These are phyloP conservation scores for Lissocephala sabroskyi DNA, from an alignment of 2,888 invertebrate genomes.

Conservation along the genomic window DNA sequence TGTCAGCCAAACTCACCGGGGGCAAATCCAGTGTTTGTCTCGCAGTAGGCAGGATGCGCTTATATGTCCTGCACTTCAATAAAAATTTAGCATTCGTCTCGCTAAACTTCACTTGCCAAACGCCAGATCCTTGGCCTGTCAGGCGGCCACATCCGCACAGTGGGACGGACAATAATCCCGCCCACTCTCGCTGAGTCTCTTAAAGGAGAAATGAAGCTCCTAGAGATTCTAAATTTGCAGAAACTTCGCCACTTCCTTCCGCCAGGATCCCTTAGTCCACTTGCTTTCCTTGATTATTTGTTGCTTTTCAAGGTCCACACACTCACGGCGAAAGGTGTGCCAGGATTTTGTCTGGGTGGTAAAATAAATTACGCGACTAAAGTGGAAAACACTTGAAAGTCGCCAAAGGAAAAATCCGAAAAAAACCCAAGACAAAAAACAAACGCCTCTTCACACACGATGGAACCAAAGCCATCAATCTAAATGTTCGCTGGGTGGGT, in stretches of 20 bases:
- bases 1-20: constrained; percentile 16
- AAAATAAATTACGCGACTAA: constrained; percentile 50
- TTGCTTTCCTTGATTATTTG: neutral
- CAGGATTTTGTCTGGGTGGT: constrained; percentile 31
- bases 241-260: constrained; percentile 46
- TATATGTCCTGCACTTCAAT: constrained; percentile 59
- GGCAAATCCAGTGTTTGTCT: constrained; percentile 3
- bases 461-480: constrained; percentile 8
- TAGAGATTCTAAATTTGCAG: no score
- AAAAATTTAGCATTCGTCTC: constrained; percentile 59
- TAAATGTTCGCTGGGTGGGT: neutral
- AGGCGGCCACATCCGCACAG: neutral
- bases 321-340: constrained; percentile 35
- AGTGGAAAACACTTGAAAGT: constrained; percentile 52
- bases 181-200: no score
- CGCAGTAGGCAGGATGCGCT: constrained; percentile 12
- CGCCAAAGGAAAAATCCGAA: no score
- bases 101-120: constrained; percentile 49
- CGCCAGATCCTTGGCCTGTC: constrained; percentile 4
- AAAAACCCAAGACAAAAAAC: no score
- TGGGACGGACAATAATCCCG: neutral
- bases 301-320: constrained; percentile 51
- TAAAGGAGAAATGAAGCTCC: no score
- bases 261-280: neutral
- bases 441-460: no score